phyloP scores from a whole-genome alignment of 2,113 vertebrate genomes.

The Megaleporinus macrocephalus region DNA sequence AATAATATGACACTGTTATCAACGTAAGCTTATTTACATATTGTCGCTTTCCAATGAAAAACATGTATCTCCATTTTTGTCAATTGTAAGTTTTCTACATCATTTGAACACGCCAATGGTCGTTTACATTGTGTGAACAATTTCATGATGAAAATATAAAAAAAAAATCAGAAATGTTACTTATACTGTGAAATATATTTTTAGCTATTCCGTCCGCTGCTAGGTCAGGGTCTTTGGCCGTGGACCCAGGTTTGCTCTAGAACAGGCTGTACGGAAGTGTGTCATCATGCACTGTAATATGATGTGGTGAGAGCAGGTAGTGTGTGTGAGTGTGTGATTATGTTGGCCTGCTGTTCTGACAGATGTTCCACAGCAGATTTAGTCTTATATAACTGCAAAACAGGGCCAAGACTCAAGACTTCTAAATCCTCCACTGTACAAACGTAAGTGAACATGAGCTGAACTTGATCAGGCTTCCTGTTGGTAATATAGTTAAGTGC shows the following conservation, averaged over 20 bases:
- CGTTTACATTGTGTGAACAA: too few relatives aligned
- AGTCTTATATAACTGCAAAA: constrained; percentile 24
- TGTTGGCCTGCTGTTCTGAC: not conserved
- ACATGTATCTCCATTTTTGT: too few relatives aligned
- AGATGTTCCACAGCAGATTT: constrained; percentile 31
- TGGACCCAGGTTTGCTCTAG: not conserved
- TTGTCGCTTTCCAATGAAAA: too few relatives aligned
- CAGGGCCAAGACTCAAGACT: not conserved
- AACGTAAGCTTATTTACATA: too few relatives aligned
- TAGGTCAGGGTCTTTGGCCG: not conserved
- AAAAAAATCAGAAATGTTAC: too few relatives aligned
- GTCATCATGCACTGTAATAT: not conserved
- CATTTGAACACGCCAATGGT: too few relatives aligned
- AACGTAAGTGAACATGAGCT: not conserved
- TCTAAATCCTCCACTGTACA: not conserved
- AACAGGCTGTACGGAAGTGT: not conserved
- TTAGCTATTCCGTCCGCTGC: too few relatives aligned
- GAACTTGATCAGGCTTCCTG: not conserved
- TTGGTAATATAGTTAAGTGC: not conserved
- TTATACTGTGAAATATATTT: too few relatives aligned
- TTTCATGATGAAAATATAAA: too few relatives aligned
- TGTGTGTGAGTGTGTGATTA: not conserved
- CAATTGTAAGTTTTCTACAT: too few relatives aligned
- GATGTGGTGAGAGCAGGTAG: not conserved
- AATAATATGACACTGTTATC: too few relatives aligned